phyloP scores from a whole-genome alignment of 2,797 vertebrate genomes.

The Pantherophis vulpinus region DNA sequence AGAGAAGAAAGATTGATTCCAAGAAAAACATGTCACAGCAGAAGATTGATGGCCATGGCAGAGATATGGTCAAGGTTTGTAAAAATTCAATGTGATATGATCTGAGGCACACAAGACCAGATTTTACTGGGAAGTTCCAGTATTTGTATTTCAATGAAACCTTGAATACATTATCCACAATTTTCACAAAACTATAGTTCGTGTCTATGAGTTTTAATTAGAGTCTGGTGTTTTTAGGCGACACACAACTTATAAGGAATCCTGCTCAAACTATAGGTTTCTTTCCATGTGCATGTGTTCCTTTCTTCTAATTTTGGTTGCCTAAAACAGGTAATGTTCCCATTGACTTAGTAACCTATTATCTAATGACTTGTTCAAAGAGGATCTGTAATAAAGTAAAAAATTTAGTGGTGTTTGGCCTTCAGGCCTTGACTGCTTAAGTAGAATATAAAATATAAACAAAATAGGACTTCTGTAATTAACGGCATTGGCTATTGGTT shows the following conservation, averaged over 20 bases:
- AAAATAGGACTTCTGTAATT: background rate
- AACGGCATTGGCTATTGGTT: background rate
- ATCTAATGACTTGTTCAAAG: background rate
- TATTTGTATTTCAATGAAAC: background rate
- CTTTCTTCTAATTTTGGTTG: background rate
- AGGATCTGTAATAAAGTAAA: background rate
- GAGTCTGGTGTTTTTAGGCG: background rate
- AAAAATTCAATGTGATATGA: background rate
- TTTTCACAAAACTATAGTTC: background rate
- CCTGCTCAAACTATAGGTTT: background rate
- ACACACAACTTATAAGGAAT: background rate
- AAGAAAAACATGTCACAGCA: background rate
- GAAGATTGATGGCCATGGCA: background rate
- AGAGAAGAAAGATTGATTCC: background rate
- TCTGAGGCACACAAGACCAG: background rate
- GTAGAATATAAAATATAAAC: background rate
- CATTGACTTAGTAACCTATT: background rate
- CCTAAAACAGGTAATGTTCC: background rate
- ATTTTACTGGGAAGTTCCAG: background rate
- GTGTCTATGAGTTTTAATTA: background rate
- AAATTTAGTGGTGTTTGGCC: background rate
- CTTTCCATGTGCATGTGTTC: background rate
- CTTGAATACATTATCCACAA: background rate
- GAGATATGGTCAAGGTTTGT: background rate
- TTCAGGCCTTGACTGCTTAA: background rate